Base-by-base conservation (phyloP, 1,140 invertebrate genomes). In the Pseudomyrmex sp. region DNA sequence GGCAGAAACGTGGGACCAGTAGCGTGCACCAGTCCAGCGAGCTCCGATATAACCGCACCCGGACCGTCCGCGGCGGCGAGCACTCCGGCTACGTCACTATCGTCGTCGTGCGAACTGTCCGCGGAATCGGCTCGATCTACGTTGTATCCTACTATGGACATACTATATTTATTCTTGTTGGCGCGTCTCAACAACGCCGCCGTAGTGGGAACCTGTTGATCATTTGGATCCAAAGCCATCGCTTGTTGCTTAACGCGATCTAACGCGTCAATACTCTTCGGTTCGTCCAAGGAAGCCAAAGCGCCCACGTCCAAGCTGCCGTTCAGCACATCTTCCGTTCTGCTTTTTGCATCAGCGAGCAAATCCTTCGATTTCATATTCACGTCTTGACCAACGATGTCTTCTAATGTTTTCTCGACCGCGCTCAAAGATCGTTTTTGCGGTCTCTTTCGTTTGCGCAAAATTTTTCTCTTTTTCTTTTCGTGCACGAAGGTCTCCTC, bases 1-100 rank as follows among this genome's bases (percentile, higher is more conserved):
- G 93, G 90, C 26, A 94, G 74, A 77, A 93, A 94, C 2, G 89
- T 91, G 1, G 92, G 92, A 35, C 92, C 91, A 10, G 82, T 91
- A 15, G 91, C 85, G 63, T 95, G 93, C 10, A 95, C 95, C 20
- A 95, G 88, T 58, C 93, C 95, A 12, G 95, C 95, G 7, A 95
- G 90, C 65, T 95, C 95, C 1, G 93, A 94, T 74, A 95, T 95
- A 5, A 95, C 95, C 10, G 93, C 91, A 61, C 93, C 92, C 4
- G 91, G 91, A 12, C 92, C 90, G 46, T 93, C 93, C 2, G 89
- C 93, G 1, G 86, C 87, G 5, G 91, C 82, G 0, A 92, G 89
- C 3, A 91, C 92, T 10, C 90, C 93, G 2, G 92, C 93, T 8
- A 93, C 92, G 20, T 94, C 93, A 23, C 92, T 94, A 58, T 94